Evolutionary conservation across 1,140 invertebrate species (phyloP), one percentile per base, ranked within the genome.

Genomic region (Watersipora subatra): DNA sequence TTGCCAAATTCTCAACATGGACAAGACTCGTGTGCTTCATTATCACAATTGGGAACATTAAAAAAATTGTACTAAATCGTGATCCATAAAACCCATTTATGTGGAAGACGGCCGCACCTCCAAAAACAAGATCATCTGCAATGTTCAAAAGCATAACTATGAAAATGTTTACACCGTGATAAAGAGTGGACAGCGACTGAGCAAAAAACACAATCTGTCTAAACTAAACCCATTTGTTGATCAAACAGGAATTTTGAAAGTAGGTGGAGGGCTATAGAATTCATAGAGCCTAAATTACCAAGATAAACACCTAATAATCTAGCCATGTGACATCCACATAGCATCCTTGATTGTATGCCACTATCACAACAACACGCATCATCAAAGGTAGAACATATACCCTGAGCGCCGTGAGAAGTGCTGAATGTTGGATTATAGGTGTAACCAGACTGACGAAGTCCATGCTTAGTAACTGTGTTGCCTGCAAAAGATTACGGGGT

Each of bases 301-400:
- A 15, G 59, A 62, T 7, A 62, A 62, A 28, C 59, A 62, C 25
- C 59, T 27, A 7, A 62, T 62, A 7, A 62, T 62, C 27, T 2
- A 26, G 22, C 59, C 59, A 7, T n/a, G 28, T 15, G 59, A 28
- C n/a, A 19, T n/a, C 3, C 25, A 62, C 28, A 27, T 62, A 15
- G 28, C 22, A 3, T 24, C 12, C 19, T 28, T 62, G 27, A 26
- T 62, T 2, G 25, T 26, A 1, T 27, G 25, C 2, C 59, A 62
- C 22, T 24, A 24, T 62, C 59, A 62, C 25, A 7, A 26, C 12
- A 26, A n/a, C 25, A 15, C 28, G 3, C 19, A 24, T 62, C 59
- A 62, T 27, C 3, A 2, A 26, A 27, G 59, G 20, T 2, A 28
- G 25, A 28, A 62, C 24, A 24, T 26, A 3, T 7, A 15, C 3